Base-by-base conservation (phyloP, 2,113 vertebrate genomes). In the Cryptomyrus ogoouensis region DNA sequence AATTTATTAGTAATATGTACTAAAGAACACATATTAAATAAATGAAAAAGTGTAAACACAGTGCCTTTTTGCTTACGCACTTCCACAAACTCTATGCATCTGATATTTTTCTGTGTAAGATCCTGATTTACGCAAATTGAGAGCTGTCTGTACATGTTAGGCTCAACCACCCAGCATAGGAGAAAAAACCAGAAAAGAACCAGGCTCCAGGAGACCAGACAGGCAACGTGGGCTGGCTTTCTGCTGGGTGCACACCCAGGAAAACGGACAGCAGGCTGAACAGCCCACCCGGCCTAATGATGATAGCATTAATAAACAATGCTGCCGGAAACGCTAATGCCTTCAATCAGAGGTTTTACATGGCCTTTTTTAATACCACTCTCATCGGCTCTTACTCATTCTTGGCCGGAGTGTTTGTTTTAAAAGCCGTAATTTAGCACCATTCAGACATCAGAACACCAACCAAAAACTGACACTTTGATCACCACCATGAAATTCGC, bases 401-500 rank as follows among this genome's bases (percentile, higher is more conserved):
- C 56, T 31, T 24, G 21, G 56, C 56, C 21, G 7, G 17, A 12
- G 35, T 24, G 19, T 56, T 44, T 66, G 39, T 39, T 62, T 62
- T 62, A 24, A 88, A n/a, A 66, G 24, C 17, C 3, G 15, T n/a
- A 2, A 88, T 44, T 88, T 88, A 88, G 19, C 52, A 88, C 31
- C 24, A 13, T 50, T 39, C 35, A 27, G 52, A 39, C 42, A 9
- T 44, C 27, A 35, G 39, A 47, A 47, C 42, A 24, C 44, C 42
- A n/a, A 84, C 83, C 83, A 47, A 84, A 46, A 84, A 84, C 62
- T 70, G n/a, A 84, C 13, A n/a, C 19, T 84, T 84, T n/a, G 80
- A 19, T 83, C 42, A 46, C 39, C 77, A 83, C 77, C 77, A 42
- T 15, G 39, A 39, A 19, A 83, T n/a, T 2, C 15, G 4, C 15